phyloP scores from a whole-genome alignment of 2,797 vertebrate species.

The Diglossa cyanea region DNA sequence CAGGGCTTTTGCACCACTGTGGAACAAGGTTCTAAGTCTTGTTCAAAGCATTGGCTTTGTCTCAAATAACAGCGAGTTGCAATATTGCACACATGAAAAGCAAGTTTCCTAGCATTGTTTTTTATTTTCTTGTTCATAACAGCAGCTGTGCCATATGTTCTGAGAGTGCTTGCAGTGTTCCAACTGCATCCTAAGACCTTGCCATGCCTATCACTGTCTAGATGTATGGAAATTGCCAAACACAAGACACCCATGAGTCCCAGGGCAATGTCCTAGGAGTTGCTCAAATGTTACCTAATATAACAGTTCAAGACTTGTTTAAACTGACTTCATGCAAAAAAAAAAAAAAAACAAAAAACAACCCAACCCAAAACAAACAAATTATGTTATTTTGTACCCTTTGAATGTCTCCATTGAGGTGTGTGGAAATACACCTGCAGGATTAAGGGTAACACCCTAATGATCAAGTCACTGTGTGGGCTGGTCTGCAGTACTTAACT shows the following conservation, averaged over 20 bases:
- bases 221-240: not conserved
- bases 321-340: not conserved
- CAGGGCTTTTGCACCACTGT: not conserved
- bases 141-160: not conserved
- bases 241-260: not conserved
- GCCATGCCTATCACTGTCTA: not conserved
- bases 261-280: not conserved
- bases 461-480: not conserved
- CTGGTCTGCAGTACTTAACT: not conserved
- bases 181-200: not conserved
- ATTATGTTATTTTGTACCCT: not conserved
- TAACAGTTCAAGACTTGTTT: conserved; percentile 9
- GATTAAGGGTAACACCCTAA: not conserved
- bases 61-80: not conserved
- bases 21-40: not conserved
- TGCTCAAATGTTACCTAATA: not conserved
- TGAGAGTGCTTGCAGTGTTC: not conserved
- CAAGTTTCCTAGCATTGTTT: not conserved
- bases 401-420: not conserved
- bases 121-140: not conserved
- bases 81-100: not conserved
- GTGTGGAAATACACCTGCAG: not conserved
- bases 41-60: not conserved
- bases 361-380: not conserved
- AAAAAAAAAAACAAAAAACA: not conserved